These are phyloP conservation scores for Candoia aspera DNA, from an alignment of 2,113 vertebrate genomes.

Conservation along the genomic window DNA sequence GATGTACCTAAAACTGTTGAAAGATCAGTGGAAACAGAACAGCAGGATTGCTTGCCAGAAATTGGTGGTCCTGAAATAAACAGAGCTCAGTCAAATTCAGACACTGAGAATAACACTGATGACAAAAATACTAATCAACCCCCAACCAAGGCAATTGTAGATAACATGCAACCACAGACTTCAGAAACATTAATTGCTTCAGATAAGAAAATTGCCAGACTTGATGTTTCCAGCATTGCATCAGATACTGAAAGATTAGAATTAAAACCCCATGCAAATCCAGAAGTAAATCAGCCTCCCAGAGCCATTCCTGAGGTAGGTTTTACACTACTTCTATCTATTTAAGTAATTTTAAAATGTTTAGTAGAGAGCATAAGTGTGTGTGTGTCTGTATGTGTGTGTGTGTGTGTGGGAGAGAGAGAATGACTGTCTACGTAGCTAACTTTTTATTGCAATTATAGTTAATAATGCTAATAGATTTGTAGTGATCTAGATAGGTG, in stretches of 20 bases:
- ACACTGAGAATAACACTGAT: conserved; percentile 39
- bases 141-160: conserved; percentile 39
- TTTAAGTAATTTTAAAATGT: background rate
- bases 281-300: conserved; percentile 59
- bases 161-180: background rate
- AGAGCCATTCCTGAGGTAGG: conserved; percentile 71
- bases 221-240: conserved; percentile 94
- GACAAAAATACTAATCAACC: conserved; percentile 23
- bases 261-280: conserved; percentile 74
- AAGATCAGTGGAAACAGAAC: background rate
- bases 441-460: background rate
- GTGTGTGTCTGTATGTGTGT: background rate
- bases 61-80: conserved; percentile 23
- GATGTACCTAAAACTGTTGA: conserved; percentile 39
- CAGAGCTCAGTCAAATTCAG: background rate
- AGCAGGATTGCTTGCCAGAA: conserved; percentile 29
- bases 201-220: conserved; percentile 88
- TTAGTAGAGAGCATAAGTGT: background rate
- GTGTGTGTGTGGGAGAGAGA: background rate
- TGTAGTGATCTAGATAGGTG: conserved; percentile 1
- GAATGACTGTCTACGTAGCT: background rate
- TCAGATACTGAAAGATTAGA: conserved; percentile 92
- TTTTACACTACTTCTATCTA: background rate
- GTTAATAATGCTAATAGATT: background rate
- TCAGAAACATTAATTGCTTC: conserved; percentile 68